Conservation (phyloP, 2,113 vertebrate species). For the Centropristis striata region DNA sequence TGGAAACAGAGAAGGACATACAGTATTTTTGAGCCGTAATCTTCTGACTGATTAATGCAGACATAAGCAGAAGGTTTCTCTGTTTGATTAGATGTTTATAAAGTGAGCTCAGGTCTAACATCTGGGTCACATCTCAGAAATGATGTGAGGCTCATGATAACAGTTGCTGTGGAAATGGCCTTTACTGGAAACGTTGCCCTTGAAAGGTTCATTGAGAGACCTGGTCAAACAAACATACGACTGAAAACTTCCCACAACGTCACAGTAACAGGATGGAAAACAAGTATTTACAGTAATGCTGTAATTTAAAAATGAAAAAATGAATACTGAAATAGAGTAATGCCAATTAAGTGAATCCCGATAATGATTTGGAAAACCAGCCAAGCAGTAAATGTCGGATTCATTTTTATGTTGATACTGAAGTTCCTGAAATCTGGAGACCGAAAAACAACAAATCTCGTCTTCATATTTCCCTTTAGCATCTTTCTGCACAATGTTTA, state of each 20-base stretch:
- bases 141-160: neutral
- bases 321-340: neutral
- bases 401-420: too few relatives aligned
- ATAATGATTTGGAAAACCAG: too few relatives aligned
- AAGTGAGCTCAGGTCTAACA: neutral
- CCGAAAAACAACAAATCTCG: too few relatives aligned
- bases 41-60: neutral
- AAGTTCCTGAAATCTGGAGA: too few relatives aligned
- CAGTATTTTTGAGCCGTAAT: neutral
- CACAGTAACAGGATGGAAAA: neutral
- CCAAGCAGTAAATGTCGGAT: too few relatives aligned
- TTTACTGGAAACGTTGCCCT: slow-evolving; percentile 11
- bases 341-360: neutral
- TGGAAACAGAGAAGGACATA: neutral
- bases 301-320: neutral
- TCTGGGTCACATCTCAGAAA: neutral
- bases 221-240: neutral
- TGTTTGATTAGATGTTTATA: neutral
- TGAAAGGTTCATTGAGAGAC: neutral
- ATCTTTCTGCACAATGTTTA: too few relatives aligned
- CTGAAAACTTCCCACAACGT: too few relatives aligned
- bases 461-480: too few relatives aligned
- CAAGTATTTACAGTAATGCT: neutral
- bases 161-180: neutral
- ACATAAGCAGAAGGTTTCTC: neutral